phyloP scores from a whole-genome alignment of 2,888 invertebrate genomes.

The Crepidodera aurea region DNA sequence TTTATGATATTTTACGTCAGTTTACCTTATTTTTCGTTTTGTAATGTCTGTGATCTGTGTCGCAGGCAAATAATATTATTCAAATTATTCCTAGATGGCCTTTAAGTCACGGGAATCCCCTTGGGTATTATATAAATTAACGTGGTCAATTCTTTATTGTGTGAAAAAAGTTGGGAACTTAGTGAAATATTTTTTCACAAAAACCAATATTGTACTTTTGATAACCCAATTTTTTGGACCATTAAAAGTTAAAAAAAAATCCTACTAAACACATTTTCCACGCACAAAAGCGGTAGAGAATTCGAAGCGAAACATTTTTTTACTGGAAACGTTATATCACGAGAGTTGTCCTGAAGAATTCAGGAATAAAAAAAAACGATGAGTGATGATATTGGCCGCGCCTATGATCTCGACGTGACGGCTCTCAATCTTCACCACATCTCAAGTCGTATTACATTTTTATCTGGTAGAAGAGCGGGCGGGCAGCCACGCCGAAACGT shows the following conservation, averaged over 20 bases:
- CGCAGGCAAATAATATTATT: too few relatives aligned
- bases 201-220: too few relatives aligned
- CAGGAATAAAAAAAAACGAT: conserved; percentile 13
- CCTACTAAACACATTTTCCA: background rate
- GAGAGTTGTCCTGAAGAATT: background rate
- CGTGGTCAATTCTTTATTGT: too few relatives aligned
- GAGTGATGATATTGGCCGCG: conserved; percentile 31
- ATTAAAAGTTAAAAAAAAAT: background rate
- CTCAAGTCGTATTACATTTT: conserved; percentile 59
- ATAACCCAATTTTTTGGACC: too few relatives aligned
- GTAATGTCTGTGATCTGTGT: too few relatives aligned
- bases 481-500: conserved; percentile 53
- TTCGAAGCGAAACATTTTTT: background rate
- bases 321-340: background rate
- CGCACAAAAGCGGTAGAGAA: background rate
- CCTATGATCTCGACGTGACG: conserved; percentile 52
- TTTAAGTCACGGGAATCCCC: too few relatives aligned
- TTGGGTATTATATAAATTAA: too few relatives aligned
- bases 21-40: too few relatives aligned
- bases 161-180: too few relatives aligned
- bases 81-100: too few relatives aligned
- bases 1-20: too few relatives aligned
- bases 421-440: conserved; percentile 43
- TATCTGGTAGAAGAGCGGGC: conserved; percentile 50
- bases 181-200: too few relatives aligned